phyloP scores from a whole-genome alignment of 2,888 invertebrate species.

The Cantharis flavilabris region DNA sequence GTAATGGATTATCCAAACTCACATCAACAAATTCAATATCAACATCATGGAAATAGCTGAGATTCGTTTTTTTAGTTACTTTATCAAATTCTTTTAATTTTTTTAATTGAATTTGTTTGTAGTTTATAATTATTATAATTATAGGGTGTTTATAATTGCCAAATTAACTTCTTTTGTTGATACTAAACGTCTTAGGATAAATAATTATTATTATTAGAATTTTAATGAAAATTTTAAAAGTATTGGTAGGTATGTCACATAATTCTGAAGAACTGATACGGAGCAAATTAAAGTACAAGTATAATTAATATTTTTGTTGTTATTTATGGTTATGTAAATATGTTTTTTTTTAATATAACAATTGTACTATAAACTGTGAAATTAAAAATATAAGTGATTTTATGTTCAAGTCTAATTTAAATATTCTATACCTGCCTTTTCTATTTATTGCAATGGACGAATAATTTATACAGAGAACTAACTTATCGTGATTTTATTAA shows the following conservation, averaged over 20 bases:
- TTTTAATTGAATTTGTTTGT: conserved; percentile 7
- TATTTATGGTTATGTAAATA: conserved; percentile 14
- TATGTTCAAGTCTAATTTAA: conserved; percentile 14
- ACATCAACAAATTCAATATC: conserved; percentile 52
- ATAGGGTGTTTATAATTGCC: neutral
- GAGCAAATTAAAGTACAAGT: conserved; percentile 29
- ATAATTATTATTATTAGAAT: conserved; percentile 6
- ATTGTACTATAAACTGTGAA: conserved; percentile 21
- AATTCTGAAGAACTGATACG: conserved; percentile 24
- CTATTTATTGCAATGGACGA: too few relatives aligned
- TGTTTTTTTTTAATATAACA: conserved; percentile 13
- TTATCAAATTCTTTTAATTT: conserved; percentile 4
- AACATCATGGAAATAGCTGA: conserved; percentile 52
- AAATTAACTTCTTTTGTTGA: neutral
- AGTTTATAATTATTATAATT: neutral
- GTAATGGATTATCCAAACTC: conserved; percentile 52
- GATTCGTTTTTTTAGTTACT: conserved; percentile 35
- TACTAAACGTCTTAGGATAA: conserved; percentile 10
- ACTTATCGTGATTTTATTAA: too few relatives aligned
- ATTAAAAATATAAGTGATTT: conserved; percentile 21
- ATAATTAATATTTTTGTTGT: conserved; percentile 16
- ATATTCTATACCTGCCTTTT: neutral
- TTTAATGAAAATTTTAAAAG: neutral
- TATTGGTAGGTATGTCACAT: conserved; percentile 2
- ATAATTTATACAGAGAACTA: too few relatives aligned